Evolutionary conservation across 2,113 vertebrate genomes (phyloP), one percentile per base, ranked within the genome.

Genomic region (Amazona vittata): DNA sequence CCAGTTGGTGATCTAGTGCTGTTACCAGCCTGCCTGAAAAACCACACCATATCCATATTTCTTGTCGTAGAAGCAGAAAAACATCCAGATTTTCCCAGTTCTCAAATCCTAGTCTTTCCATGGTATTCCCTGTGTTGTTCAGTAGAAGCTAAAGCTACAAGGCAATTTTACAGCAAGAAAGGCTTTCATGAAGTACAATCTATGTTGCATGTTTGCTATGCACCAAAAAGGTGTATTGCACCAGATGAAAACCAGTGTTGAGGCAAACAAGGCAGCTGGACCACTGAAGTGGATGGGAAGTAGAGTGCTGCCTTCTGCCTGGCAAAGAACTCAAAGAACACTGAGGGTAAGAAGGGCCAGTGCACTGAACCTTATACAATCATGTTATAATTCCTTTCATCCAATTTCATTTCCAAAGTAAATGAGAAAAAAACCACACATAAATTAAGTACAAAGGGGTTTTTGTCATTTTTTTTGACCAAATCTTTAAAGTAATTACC

Each of bases 291-390:
- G n/a, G 62, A 11, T 0, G 5, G 9, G 39, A 22, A 29, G 19
- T 3, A 11, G 3, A 24, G 5, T 11, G 74, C 12, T 55, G 41
- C 9, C 46, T 83, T 37, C 60, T 31, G 28, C 7, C 29, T 60
- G 50, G 39, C 17, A 64, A 73, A 53, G 12, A 18, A 11, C 46
- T 33, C 39, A n/a, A 22, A 47, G 29, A 55, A 52, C 43, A 39
- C 29, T 2, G 17, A 44, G 29, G 44, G 53, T 12, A 65, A 2
- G 59, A 60, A 33, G 21, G 25, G 50, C 19, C 57, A 77, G 26
- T 4, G 37, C 41, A 41, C 11, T 11, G 7, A 10, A 26, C 50
- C 39, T 15, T 0, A 8, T 6, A 11, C 52, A 25, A 5, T 4
- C 60, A 25, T 5, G 8, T 6, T 6, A 4, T 17, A 63, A 73